Evolutionary conservation across 2,113 vertebrate genomes (phyloP), one percentile per base, ranked within the genome.

Genomic region (Halcyon senegalensis): DNA sequence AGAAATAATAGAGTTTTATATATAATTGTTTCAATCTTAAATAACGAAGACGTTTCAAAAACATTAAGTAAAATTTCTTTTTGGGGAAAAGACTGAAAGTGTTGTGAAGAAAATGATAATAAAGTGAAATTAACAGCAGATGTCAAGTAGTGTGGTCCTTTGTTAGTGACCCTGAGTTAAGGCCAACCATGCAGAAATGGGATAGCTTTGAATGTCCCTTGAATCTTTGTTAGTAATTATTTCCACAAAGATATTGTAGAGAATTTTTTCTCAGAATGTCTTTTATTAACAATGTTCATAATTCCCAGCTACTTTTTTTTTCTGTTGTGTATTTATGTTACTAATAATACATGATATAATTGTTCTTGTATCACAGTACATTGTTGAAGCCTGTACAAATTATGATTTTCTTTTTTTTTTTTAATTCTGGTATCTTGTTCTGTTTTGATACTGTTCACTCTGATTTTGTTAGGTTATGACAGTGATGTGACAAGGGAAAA

Each of bases 401-500:
- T 53, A 28, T 13, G 6, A 35, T 51, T 39, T 20, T 20, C 3
- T 10, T n/a, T 76, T 60, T 56, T 95, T 37, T 86, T 77, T 35
- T 35, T 35, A 35, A 46, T 30, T 27, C 48, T 79, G 33, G 1
- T 84, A 8, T 48, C 8, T 84, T 84, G 31, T 6, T 85, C 95
- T 69, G 25, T 13, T 93, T 90, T 96, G n/a, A 41, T 87, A 66
- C 20, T 85, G 33, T 82, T 83, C 18, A 14, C 39, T 95, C 33
- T 94, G 31, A n/a, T 82, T 83, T 96, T 87, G 4, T 79, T 95
- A 99, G 99, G 99, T 46, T 99, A 99, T 93, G 99, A 99, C 98
- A 99, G 99, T 46, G 99, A 99, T 94, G 99, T 99, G 76, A 99
- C 98, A 20, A 98, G 98, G 81, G 99, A 99, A 97, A 99, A 99